Percentiles rank a stretch among this genome's conserved stretches.
Conservation (phyloP, 2,888 invertebrate species). For the Chymomyza amoena region DNA sequence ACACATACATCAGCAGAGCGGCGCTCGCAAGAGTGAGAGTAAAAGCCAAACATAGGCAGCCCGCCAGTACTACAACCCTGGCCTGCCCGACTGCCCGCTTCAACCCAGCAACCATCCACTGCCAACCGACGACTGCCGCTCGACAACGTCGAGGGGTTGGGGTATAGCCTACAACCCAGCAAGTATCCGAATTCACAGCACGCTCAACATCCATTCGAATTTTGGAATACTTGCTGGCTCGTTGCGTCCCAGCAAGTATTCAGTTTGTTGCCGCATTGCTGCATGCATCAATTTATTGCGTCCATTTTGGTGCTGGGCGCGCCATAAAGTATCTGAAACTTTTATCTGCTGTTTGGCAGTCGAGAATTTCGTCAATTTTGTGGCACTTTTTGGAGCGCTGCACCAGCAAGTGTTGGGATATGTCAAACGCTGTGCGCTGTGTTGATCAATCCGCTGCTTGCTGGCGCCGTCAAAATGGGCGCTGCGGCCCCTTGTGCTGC, state of each 20-base stretch:
- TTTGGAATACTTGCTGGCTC: conserved; percentile 64
- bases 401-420: conserved; percentile 76
- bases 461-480: conserved; percentile 75
- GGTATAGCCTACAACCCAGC: conserved; percentile 54
- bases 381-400: conserved; percentile 70
- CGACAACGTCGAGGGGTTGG: conserved; percentile 46
- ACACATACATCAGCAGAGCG: conserved; percentile 27
- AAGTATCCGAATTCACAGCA: conserved; percentile 52
- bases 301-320: conserved; percentile 75
- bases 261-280: conserved; percentile 35
- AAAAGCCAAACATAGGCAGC: conserved; percentile 3
- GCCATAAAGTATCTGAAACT: conserved; percentile 73
- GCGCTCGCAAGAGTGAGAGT: conserved; percentile 2
- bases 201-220: conserved; percentile 30
- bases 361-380: conserved; percentile 46
- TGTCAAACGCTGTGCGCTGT: conserved; percentile 74
- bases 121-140: conserved; percentile 39
- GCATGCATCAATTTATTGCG: conserved; percentile 30
- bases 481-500: conserved; percentile 66
- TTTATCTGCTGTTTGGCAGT: conserved; percentile 54
- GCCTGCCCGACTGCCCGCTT: not conserved
- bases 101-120: conserved; percentile 25
- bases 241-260: conserved; percentile 56
- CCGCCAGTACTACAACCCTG: not conserved
- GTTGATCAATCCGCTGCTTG: conserved; percentile 69